Evolutionary conservation across 2,888 invertebrate genomes (phyloP), one percentile per base, ranked within the genome.

Genomic region (Aspidapion aeneum): DNA sequence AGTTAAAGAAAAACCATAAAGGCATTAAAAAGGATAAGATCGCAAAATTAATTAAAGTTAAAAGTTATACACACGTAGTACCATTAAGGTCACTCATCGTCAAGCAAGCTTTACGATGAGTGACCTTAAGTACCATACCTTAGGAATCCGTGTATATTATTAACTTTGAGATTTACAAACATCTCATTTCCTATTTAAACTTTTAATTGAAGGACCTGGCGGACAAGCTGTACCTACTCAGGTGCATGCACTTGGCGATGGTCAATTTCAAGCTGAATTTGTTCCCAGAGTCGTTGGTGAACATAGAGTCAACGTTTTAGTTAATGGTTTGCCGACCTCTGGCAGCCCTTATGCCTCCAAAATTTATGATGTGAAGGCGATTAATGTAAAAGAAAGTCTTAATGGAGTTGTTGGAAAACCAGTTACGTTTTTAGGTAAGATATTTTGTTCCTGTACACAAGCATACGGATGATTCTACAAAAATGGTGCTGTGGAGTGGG

Each of bases 331-430:
- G 73, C 90, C 94, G 12, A 91, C 96, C 66, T 90, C 90, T 19
- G 96, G 96, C 56, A 96, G 95, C 76, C 97, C 97, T 2, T 97
- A 96, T 80, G 90, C 93, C 72, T 91, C 95, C 72, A 96, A 97
- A 85, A 95, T 96, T 1, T 96, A 96, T 77, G 96, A 97, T 75
- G 94, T 96, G 7, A 88, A 90, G 66, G 94, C 96, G 58, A 97
- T 97, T 72, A 91, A 94, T 83, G 96, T 97, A 21, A 95, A 94
- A 79, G 94, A 96, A 75, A 90, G 95, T 9, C 89, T 92, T 57
- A 88, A 88, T 72, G 93, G 95, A 66, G 90, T 94, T 52, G 91
- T 95, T 57, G 94, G 94, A 60, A 91, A 96, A 78, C 90, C 95
- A 1, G 94, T 95, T 48, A 95, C 95, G 55, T 96, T 96, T 80